These are phyloP conservation scores for Pangasius djambal DNA, from an alignment of 2,797 vertebrate species.

Conservation along the genomic window DNA sequence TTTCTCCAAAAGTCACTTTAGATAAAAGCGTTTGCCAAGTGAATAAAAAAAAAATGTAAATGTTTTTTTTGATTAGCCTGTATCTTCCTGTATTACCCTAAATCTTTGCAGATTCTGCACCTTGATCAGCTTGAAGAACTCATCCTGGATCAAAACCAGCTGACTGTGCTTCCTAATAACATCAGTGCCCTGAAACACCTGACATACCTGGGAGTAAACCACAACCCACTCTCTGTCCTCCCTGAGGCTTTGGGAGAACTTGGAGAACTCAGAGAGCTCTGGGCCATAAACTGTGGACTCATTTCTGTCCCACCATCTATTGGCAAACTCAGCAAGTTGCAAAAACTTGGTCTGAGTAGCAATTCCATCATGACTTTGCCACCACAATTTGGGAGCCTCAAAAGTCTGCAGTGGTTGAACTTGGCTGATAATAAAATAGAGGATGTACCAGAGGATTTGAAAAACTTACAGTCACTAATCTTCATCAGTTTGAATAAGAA, in stretches of 20 bases:
- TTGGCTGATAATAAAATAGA: conserved; percentile 54
- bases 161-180: conserved; percentile 53
- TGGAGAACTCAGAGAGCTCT: conserved; percentile 50
- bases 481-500: conserved; percentile 55
- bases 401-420: conserved; percentile 54
- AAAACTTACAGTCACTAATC: conserved; percentile 43
- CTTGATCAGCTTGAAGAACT: conserved; percentile 55
- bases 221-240: conserved; percentile 50
- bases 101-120: conserved; percentile 46
- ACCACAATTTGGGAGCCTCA: conserved; percentile 40
- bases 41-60: neutral
- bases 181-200: conserved; percentile 48
- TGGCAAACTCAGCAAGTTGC: conserved; percentile 48
- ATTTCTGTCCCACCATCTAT: conserved; percentile 44
- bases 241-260: conserved; percentile 54
- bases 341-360: conserved; percentile 50
- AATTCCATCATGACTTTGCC: conserved; percentile 50
- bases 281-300: conserved; percentile 53
- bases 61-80: neutral
- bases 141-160: conserved; percentile 54
- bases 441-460: conserved; percentile 47
- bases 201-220: conserved; percentile 53
- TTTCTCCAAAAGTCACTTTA: neutral
- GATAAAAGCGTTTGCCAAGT: neutral
- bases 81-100: neutral